Conservation (phyloP, 2,113 vertebrate species). For the Brachyhypopomus gauderio region DNA sequence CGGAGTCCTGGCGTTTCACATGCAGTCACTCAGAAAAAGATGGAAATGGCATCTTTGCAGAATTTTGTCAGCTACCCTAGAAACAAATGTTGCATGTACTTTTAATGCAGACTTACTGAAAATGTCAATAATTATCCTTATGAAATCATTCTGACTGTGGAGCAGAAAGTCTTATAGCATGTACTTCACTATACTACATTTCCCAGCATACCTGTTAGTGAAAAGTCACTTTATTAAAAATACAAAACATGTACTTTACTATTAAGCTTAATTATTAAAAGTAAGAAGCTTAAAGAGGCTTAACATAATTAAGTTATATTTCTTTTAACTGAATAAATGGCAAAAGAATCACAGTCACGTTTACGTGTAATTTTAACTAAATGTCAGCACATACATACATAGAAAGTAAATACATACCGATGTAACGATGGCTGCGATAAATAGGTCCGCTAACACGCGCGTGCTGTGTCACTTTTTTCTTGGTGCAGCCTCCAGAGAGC, state of each 20-base stretch:
- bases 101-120: neutral
- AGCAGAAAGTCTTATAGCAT: neutral
- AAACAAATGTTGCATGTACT: conserved; percentile 30
- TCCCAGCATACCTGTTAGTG: neutral
- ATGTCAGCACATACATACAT: neutral
- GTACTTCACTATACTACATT: neutral
- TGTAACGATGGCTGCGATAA: neutral
- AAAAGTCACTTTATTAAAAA: neutral
- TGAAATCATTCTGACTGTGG: neutral
- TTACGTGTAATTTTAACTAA: neutral
- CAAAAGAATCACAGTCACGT: neutral
- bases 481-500: conserved; percentile 6
- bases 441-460: neutral
- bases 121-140: conserved; percentile 12
- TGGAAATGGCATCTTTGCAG: conserved; percentile 21
- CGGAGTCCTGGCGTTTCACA: conserved; percentile 16
- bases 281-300: no score
- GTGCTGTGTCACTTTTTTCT: neutral
- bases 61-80: conserved; percentile 34
- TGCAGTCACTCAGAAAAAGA: conserved; percentile 12
- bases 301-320: no score
- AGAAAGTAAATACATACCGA: conserved; percentile 8
- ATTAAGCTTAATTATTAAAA: no score
- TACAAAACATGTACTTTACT: no score
- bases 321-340: no score